A percentile compares a stretch with the other conserved stretches of the same genome.
phyloP scores from a whole-genome alignment of 2,113 vertebrate species.

The Paralichthys olivaceus region DNA sequence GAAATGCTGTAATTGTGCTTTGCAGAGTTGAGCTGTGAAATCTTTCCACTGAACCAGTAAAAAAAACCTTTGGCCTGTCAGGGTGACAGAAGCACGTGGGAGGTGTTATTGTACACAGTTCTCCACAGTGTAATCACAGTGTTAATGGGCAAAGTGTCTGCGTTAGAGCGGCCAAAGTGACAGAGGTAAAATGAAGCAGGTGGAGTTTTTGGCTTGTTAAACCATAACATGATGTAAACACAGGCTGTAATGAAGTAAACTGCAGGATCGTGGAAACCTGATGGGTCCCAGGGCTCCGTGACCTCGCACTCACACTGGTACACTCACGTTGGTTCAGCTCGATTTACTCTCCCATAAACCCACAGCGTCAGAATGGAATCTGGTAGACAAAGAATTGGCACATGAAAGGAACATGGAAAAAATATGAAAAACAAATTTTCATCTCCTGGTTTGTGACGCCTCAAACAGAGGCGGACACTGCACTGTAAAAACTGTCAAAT shows the following conservation, averaged over 20 bases:
- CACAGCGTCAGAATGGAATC: too few species aligned
- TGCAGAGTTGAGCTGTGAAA: background rate
- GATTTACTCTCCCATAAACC: conserved; percentile 8
- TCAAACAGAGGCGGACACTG: background rate
- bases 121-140: conserved; percentile 44
- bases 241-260: conserved; percentile 68
- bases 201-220: conserved; percentile 62
- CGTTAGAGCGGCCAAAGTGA: conserved; percentile 59
- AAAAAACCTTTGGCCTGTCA: conserved; percentile 11
- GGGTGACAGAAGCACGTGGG: conserved; percentile 40
- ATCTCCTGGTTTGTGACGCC: conserved; percentile 9
- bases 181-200: conserved; percentile 74
- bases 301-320: conserved; percentile 13
- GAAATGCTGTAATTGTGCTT: background rate
- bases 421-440: background rate
- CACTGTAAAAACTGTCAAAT: background rate
- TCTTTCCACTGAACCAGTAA: conserved; percentile 22
- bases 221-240: conserved; percentile 68
- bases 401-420: too few species aligned
- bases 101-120: conserved; percentile 60
- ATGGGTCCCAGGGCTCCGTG: conserved; percentile 10
- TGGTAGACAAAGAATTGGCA: too few species aligned
- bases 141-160: conserved; percentile 53
- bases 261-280: conserved; percentile 21
- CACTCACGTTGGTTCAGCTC: background rate